Percentiles rank a stretch among this genome's conserved stretches.
These are phyloP conservation scores for Agrilus planipennis DNA, from an alignment of 1,140 invertebrate species.

Conservation along the genomic window DNA sequence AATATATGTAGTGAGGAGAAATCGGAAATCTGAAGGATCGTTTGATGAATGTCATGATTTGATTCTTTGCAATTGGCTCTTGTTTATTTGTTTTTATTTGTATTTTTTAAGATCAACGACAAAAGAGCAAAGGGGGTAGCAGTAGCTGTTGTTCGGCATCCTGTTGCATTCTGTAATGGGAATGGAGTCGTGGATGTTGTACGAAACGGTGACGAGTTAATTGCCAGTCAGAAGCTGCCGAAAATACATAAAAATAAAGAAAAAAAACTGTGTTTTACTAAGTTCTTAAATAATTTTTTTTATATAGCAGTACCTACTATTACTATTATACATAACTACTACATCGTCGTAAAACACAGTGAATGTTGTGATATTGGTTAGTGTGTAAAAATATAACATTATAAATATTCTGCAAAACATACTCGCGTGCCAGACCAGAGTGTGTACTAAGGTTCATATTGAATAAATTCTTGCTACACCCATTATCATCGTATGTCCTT, in stretches of 20 bases:
- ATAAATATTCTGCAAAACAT: slow-evolving; percentile 24
- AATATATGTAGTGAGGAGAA: no score
- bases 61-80: no score
- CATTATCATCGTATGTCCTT: slow-evolving; percentile 2
- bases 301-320: not conserved
- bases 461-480: slow-evolving; percentile 1
- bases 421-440: slow-evolving; percentile 31
- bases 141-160: slow-evolving; percentile 85
- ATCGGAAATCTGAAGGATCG: no score
- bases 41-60: no score
- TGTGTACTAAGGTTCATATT: slow-evolving; percentile 17
- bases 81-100: slow-evolving; percentile 3
- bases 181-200: slow-evolving; percentile 8
- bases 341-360: slow-evolving; percentile 4
- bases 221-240: slow-evolving; percentile 8
- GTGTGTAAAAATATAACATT: no score
- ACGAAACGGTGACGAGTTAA: slow-evolving; percentile 1
- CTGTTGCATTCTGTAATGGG: slow-evolving; percentile 78
- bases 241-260: slow-evolving; percentile 6
- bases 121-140: slow-evolving; percentile 86
- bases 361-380: slow-evolving; percentile 29
- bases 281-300: slow-evolving; percentile 1
- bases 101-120: slow-evolving; percentile 73
- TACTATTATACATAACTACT: slow-evolving; percentile 5
- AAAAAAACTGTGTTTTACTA: slow-evolving; percentile 3